Evolutionary conservation across 2,113 vertebrate genomes (phyloP).

Genomic region (Colinus virginianus): DNA sequence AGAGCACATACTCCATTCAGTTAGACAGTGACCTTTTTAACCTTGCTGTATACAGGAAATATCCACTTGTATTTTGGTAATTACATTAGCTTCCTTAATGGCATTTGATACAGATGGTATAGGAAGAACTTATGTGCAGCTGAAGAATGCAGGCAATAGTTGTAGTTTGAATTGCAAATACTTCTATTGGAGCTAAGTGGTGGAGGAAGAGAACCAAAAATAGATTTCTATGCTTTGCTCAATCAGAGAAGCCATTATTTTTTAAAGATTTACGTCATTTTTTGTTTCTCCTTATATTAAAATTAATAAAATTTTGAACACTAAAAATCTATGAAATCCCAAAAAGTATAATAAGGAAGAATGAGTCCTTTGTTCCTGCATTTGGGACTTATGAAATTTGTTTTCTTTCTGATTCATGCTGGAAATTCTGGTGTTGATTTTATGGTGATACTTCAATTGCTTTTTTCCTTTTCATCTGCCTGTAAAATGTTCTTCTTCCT

Average conservation of each 20-base stretch:
- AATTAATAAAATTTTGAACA: neutral
- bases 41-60: constrained; percentile 68
- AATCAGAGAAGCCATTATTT: neutral
- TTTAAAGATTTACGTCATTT: neutral
- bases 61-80: constrained; percentile 71
- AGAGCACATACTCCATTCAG: constrained; percentile 1
- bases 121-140: constrained; percentile 35
- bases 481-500: neutral
- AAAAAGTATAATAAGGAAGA: neutral
- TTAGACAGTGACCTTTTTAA: constrained; percentile 56
- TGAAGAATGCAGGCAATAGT: constrained; percentile 51
- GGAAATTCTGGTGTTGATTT: neutral
- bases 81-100: constrained; percentile 65
- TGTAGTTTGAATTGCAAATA: constrained; percentile 23
- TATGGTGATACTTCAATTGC: neutral
- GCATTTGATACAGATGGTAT: constrained; percentile 63
- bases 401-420: neutral
- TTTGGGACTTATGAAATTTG: neutral
- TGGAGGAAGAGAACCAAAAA: neutral
- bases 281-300: neutral
- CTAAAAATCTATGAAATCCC: neutral
- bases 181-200: neutral
- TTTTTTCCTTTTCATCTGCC: neutral
- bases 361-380: neutral
- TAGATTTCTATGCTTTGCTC: neutral